Base-by-base conservation (phyloP, 2,113 vertebrate species). In the Origma solitaria region DNA sequence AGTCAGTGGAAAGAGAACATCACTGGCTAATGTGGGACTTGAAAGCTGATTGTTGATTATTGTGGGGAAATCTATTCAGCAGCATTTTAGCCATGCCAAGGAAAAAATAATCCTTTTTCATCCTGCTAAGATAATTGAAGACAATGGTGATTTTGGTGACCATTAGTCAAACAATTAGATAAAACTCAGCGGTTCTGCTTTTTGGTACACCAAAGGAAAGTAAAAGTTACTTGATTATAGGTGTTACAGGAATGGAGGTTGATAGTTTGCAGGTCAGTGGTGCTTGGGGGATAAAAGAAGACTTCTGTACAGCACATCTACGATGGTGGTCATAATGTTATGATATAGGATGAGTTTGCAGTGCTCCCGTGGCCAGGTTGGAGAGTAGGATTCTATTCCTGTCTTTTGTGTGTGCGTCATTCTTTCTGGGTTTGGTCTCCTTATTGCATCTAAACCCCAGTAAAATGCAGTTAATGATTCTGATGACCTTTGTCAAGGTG, bases 401-500 rank as follows among this genome's bases (percentile, higher is more conserved):
- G 20, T 30, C 21, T 78, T 28, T 15, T 25, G 9, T 42, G 8
- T 0, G 0, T 0, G 4, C 4, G 1, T 84, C 14, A 38, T 76
- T 49, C 53, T 75, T 65, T 65, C 44, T 73, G 49, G 1, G 71
- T 88, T 88, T 27, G 14, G 24, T 84, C 50, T 77, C 27, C 31
- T 61, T 15, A 7, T 18, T 53, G 40, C 62, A 51, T 58, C 13
- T 75, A 81, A 96, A 57, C 31, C 4, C 11, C 15, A 25, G 8
- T 76, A 35, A 61, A 82, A 58, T 56, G 38, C 4, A 18, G 12
- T 47, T 94, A 66, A 72, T 76, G 50, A 33, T 94, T 91, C 57
- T 79, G 57, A 72, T 0, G 10, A 13, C 44, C 30, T 94, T 91
- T 84, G 44, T 71, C 49, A 72, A 62, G 38, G 42, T 53, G 37